Evolutionary conservation across 2,113 vertebrate genomes (phyloP).

Genomic region (Polypterus bichir): DNA sequence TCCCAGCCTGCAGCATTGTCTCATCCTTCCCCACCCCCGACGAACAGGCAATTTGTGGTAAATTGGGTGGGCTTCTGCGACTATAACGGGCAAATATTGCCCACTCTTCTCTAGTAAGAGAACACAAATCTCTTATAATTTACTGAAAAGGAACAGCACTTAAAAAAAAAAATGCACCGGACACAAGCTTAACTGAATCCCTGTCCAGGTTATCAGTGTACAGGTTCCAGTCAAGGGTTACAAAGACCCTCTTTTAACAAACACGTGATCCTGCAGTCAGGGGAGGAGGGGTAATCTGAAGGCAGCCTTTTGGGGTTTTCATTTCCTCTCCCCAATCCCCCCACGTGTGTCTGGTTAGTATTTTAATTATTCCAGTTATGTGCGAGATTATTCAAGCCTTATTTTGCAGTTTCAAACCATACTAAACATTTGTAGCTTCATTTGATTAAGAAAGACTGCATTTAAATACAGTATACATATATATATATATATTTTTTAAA

Average conservation of each 20-base stretch:
- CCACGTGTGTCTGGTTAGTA: background rate
- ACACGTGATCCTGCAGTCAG: too few relatives aligned
- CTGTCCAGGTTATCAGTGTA: too few relatives aligned
- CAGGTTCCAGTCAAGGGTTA: too few relatives aligned
- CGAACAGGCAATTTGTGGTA: too few relatives aligned
- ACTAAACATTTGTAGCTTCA: constrained; percentile 3
- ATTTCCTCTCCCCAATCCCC: background rate
- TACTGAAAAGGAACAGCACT: background rate
- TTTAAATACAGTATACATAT: constrained; percentile 25
- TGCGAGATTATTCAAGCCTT: constrained; percentile 13
- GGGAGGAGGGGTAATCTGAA: too few relatives aligned
- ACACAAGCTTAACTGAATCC: too few relatives aligned
- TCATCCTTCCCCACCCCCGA: too few relatives aligned
- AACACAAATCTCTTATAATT: constrained; percentile 24
- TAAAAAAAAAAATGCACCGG: too few relatives aligned
- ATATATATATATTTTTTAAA: constrained; percentile 16
- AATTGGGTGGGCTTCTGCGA: too few relatives aligned
- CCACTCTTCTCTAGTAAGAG: constrained; percentile 68
- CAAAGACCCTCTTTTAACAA: too few relatives aligned
- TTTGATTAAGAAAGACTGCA: constrained; percentile 10
- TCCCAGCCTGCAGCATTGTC: too few relatives aligned
- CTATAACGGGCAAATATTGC: constrained; percentile 69
- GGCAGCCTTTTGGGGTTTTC: background rate
- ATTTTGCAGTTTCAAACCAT: constrained; percentile 6
- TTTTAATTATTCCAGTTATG: constrained; percentile 27